Evolutionary conservation across 2,888 invertebrate genomes (phyloP), one percentile per base, ranked within the genome.

Genomic region (Ophraella communa): DNA sequence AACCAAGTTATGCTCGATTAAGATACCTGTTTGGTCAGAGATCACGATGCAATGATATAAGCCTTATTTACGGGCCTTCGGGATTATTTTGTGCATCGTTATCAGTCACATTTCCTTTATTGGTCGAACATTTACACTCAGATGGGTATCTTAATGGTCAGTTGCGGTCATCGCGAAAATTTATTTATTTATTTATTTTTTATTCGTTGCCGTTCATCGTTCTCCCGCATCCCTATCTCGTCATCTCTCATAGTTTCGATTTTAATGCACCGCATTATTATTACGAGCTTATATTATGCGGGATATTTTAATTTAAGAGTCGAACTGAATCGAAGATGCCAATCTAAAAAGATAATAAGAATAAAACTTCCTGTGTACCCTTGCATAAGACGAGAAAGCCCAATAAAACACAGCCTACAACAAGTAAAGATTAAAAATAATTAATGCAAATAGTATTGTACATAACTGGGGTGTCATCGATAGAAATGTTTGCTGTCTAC

Each of bases 121-220:
- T 64, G 66, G 66, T 20, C 64, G 68, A 64, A 68, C 66, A 68
- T 68, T 68, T 68, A 55, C 66, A 64, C 64, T 60, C 44, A 61
- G 68, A 68, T 68, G 44, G 11, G 18, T 44, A 68, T 68, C 68
- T 68, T 68, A 68, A 68, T 68, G 61, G 68, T 57, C 59, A 47
- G 68, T 66, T 68, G 56, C 66, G 62, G 58, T 64, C 66, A 64
- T 64, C 66, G 58, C 56, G 55, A 62, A 60, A 68, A 55, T 66
- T 68, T 66, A 63, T 66, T 59, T 66, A n/a, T n/a, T n/a, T n/a
- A n/a, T n/a, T 58, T 66, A 64, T 62, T 57, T 55, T 53, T 10
- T 51, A 27, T 20, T 17, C 23, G n/a, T n/a, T 47, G 47, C 10
- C 11, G 11, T 47, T 11, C 23, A 8, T 42, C 14, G 42, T 17